phyloP scores from a whole-genome alignment of 2,113 vertebrate genomes.

The Meriones unguiculatus region DNA sequence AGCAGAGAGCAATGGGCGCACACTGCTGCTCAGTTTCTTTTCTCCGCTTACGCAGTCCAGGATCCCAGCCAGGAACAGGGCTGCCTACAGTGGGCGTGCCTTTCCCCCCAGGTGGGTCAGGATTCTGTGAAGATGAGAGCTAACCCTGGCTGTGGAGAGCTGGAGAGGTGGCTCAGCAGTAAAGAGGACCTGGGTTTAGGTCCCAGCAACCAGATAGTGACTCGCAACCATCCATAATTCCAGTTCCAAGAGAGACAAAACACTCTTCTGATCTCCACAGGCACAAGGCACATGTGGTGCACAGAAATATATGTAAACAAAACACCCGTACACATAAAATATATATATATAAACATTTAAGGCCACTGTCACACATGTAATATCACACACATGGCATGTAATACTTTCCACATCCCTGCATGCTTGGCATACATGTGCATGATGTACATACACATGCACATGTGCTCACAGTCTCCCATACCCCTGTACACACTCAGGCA shows the following conservation, averaged over 20 bases:
- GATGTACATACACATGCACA: not conserved
- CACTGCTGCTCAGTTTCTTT: not conserved
- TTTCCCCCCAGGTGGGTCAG: not conserved
- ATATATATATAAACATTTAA: not conserved
- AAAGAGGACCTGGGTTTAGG: not conserved
- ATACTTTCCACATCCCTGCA: not conserved
- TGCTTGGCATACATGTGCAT: not conserved
- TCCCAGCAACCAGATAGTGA: not conserved
- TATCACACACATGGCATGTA: not conserved
- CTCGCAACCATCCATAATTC: not conserved
- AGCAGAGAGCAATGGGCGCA: not conserved
- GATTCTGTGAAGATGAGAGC: not conserved
- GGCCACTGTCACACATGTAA: not conserved
- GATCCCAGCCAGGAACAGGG: not conserved
- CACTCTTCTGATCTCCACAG: not conserved
- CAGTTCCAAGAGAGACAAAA: not conserved
- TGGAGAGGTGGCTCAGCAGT: not conserved
- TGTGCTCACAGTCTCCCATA: not conserved
- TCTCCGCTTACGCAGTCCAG: not conserved
- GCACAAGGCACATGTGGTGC: not conserved
- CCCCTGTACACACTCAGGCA: not conserved
- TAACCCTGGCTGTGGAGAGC: not conserved
- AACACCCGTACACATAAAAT: not conserved
- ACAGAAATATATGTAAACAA: not conserved
- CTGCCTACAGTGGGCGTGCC: too few relatives aligned